These are phyloP conservation scores for Homarus gammarus DNA, from an alignment of 2,888 invertebrate species.

Conservation along the genomic window DNA sequence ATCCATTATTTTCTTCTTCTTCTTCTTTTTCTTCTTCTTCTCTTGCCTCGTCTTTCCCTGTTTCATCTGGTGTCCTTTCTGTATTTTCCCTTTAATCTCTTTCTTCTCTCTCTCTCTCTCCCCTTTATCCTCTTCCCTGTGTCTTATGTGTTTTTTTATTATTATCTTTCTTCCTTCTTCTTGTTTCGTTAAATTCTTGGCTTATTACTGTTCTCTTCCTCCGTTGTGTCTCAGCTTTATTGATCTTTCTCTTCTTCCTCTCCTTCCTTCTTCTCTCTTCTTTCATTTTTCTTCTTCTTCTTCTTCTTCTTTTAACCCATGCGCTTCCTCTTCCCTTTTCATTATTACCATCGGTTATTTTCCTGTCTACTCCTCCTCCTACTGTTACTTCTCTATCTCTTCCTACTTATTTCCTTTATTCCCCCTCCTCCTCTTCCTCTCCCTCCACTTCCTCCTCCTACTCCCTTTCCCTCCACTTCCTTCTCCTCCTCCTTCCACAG, in stretches of 20 bases:
- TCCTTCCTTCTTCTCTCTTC: not conserved
- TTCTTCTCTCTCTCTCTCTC: conserved; percentile 31
- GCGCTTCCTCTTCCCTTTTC: not conserved
- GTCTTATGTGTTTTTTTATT: too few relatives aligned
- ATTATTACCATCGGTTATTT: not conserved
- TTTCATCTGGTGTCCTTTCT: not conserved
- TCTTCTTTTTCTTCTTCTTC: not conserved
- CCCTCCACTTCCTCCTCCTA: too few relatives aligned
- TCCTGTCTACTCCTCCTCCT: not conserved
- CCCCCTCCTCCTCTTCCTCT: not conserved
- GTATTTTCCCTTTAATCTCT: not conserved
- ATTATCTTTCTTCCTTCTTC: too few relatives aligned
- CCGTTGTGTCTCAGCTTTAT: too few relatives aligned
- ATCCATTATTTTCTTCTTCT: too few relatives aligned
- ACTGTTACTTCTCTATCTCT: not conserved
- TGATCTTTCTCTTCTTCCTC: not conserved
- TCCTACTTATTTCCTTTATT: conserved; percentile 4
- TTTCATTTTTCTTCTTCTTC: conserved; percentile 7
- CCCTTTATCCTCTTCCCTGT: too few relatives aligned
- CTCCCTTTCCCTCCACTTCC: not conserved
- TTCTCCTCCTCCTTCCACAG: conserved; percentile 17
- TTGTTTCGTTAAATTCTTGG: too few relatives aligned
- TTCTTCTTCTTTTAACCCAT: not conserved
- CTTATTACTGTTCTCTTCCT: too few relatives aligned
- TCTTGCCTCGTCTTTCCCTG: too few relatives aligned